Conservation (phyloP, 2,113 vertebrate genomes). For the Cyanoramphus novaezelandiae region DNA sequence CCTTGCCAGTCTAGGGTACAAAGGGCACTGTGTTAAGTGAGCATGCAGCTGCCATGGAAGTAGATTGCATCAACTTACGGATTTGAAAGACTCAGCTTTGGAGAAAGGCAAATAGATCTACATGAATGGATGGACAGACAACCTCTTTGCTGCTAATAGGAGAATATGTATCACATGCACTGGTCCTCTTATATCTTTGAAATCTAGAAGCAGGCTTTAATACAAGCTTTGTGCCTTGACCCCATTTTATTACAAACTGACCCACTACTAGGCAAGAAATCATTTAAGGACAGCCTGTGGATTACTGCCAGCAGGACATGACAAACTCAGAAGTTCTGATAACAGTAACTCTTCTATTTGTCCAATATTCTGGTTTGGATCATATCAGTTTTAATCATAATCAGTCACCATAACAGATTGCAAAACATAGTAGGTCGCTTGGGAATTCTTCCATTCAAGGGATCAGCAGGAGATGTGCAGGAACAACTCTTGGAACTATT, state of each 20-base stretch:
- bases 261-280: not conserved
- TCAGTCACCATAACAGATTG: not conserved
- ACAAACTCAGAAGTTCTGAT: not conserved
- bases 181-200: not conserved
- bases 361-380: not conserved
- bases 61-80: not conserved
- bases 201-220: not conserved
- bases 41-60: not conserved
- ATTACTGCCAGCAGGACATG: not conserved
- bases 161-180: not conserved
- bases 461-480: not conserved
- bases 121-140: not conserved
- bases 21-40: not conserved
- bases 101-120: not conserved
- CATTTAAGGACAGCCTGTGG: not conserved
- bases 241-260: not conserved
- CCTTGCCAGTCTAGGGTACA: not conserved
- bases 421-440: not conserved
- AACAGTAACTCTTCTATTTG: not conserved
- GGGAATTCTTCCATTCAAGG: not conserved
- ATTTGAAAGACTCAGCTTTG: not conserved
- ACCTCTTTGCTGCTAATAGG: too few species aligned
- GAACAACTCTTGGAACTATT: not conserved
- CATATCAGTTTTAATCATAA: not conserved
- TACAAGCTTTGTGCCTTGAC: not conserved